Conservation (phyloP, 2,888 invertebrate species). For the Drosophila bunnanda region DNA sequence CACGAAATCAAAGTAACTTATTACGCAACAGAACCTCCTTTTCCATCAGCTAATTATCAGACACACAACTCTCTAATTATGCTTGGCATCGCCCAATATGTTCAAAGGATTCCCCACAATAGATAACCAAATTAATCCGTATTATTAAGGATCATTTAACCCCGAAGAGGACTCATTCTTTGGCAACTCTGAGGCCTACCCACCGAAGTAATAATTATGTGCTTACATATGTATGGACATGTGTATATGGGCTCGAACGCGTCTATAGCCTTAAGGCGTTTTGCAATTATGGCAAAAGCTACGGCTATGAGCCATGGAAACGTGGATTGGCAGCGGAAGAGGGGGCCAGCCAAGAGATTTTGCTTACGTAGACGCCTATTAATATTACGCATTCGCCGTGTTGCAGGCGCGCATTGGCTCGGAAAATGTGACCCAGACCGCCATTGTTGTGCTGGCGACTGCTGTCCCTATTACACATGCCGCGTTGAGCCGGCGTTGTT, state of each 20-base stretch:
- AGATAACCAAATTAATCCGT: constrained; percentile 3
- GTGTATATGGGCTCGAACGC: constrained; percentile 17
- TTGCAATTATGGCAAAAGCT: constrained; percentile 59
- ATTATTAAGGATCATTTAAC: constrained; percentile 14
- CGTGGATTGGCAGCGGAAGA: constrained; percentile 14
- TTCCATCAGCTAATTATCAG: not conserved
- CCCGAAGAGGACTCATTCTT: not conserved
- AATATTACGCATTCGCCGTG: constrained; percentile 70
- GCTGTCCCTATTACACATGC: not conserved
- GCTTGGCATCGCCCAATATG: not conserved
- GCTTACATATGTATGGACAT: constrained; percentile 24
- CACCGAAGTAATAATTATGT: constrained; percentile 15
- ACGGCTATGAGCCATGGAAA: constrained; percentile 20
- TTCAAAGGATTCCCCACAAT: not conserved
- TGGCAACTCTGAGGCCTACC: constrained; percentile 8
- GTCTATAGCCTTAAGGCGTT: constrained; percentile 50
- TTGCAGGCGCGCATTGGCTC: constrained; percentile 52
- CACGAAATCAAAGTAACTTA: not conserved
- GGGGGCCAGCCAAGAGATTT: constrained; percentile 20
- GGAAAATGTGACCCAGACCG: constrained; percentile 57
- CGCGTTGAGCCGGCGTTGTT: constrained; percentile 15
- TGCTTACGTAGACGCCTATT: constrained; percentile 60
- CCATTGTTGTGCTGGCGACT: constrained; percentile 16
- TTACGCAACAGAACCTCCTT: not conserved
- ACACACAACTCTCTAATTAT: constrained; percentile 5